Evolutionary conservation across 2,888 invertebrate genomes (phyloP).

Genomic region (Tenthredo scrophulariae): DNA sequence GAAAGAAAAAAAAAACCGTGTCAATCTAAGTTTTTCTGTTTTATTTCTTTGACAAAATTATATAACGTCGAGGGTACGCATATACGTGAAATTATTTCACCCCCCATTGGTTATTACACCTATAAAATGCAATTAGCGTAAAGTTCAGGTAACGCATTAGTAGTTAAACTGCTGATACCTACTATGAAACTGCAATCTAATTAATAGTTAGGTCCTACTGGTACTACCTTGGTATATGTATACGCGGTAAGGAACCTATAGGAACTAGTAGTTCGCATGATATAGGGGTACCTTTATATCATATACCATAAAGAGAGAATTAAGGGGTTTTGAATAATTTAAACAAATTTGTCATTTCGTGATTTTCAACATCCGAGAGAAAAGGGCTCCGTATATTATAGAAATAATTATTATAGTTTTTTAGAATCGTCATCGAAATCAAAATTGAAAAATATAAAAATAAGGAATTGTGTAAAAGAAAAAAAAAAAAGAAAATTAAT

Average conservation of each 20-base stretch:
- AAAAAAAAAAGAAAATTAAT: neutral
- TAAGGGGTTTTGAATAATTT: neutral
- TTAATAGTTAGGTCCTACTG: neutral
- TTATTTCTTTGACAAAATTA: too few relatives aligned
- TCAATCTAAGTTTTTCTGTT: too few relatives aligned
- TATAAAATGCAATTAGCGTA: constrained; percentile 33
- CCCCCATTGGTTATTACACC: neutral
- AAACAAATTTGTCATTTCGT: neutral
- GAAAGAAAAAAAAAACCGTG: too few relatives aligned
- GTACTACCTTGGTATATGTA: neutral
- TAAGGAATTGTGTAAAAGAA: too few relatives aligned
- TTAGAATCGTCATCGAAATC: neutral
- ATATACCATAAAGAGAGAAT: too few relatives aligned
- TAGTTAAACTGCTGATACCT: constrained; percentile 46
- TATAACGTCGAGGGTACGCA: too few relatives aligned
- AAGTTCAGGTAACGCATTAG: constrained; percentile 43
- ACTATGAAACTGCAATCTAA: constrained; percentile 41
- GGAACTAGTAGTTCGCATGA: too few relatives aligned
- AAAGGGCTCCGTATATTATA: too few relatives aligned
- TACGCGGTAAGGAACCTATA: neutral
- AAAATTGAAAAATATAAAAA: neutral
- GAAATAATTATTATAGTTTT: too few relatives aligned
- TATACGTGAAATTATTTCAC: too few relatives aligned
- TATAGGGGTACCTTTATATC: too few relatives aligned
- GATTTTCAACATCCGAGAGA: too few relatives aligned